Conservation (phyloP, 2,888 invertebrate species). For the Cerceris rybyensis region DNA sequence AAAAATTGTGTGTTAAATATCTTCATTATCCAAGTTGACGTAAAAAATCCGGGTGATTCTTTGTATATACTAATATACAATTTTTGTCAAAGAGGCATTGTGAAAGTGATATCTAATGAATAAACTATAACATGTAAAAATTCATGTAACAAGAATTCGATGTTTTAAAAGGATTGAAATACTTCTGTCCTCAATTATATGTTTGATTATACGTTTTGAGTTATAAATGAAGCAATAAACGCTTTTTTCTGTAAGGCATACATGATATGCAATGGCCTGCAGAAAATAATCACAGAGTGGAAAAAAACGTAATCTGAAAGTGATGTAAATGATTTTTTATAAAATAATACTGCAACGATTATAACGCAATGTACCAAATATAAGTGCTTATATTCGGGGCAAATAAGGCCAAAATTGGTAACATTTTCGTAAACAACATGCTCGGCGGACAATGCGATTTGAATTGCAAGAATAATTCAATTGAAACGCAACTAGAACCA, state of each 20-base stretch:
- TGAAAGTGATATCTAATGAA: no score
- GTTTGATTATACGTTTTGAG: background rate
- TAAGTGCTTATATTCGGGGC: background rate
- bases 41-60: background rate
- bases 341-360: background rate
- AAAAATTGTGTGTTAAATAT: background rate
- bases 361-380: background rate
- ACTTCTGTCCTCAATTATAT: background rate
- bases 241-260: no score
- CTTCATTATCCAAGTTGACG: background rate
- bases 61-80: background rate
- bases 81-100: background rate
- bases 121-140: no score
- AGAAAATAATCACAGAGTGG: no score
- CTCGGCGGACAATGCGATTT: conserved; percentile 1
- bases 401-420: background rate
- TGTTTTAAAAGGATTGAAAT: background rate
- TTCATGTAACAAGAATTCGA: background rate
- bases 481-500: conserved; percentile 1
- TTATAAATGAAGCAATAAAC: no score
- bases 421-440: background rate
- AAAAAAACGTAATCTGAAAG: background rate
- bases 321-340: background rate
- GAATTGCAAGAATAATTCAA: background rate
- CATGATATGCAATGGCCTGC: no score